Evolutionary conservation across 1,140 invertebrate genomes (phyloP), one percentile per base, ranked within the genome.

Genomic region (Agraylea sexmaculata): DNA sequence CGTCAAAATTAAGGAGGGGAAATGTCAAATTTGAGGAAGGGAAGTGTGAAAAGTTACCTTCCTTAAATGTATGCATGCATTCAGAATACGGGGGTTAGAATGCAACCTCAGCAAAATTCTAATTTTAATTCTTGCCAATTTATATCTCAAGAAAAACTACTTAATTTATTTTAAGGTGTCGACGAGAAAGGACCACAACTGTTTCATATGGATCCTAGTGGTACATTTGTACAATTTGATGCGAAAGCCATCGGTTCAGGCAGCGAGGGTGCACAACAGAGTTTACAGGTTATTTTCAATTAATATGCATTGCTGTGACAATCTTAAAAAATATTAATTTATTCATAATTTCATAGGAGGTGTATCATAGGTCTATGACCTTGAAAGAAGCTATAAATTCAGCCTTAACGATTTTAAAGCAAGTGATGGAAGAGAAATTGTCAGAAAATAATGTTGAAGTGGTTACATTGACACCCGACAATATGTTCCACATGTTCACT

Each of bases 361-460:
- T 70, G n/a, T 78, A 73, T 45, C 71, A 74, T 45, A 63, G 69
- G 29, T 85, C 87, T 8, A 92, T 99, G 83, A 93, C 85, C 0
- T 61, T 99, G n/a, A 80, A 87, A 44, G 93, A 98, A 69, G 95
- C 94, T 11, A 81, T 90, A 38, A 93, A 91, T 55, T 62, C 85
- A 22, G 82, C 90, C 2, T 64, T 99, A 11, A 91, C 84, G 6
- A 99, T 98, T 55, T 64, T 99, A 2, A 99, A 99, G 58, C 94
- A 99, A 70, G 94, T 99, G 0, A 99, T 99, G 96, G 96, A 99
- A 61, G 96, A 99, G 63, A 99, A 98, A 66, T 62, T 99, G 0
- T 97, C 87, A 48, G 87, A 90, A 19, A 90, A 83, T 22, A 99
- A 99, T 70, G 92, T 99, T 32, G 96, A 99, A 71, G 85, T 98